Conservation (phyloP, 2,797 vertebrate species). For the Halcyon badia region DNA sequence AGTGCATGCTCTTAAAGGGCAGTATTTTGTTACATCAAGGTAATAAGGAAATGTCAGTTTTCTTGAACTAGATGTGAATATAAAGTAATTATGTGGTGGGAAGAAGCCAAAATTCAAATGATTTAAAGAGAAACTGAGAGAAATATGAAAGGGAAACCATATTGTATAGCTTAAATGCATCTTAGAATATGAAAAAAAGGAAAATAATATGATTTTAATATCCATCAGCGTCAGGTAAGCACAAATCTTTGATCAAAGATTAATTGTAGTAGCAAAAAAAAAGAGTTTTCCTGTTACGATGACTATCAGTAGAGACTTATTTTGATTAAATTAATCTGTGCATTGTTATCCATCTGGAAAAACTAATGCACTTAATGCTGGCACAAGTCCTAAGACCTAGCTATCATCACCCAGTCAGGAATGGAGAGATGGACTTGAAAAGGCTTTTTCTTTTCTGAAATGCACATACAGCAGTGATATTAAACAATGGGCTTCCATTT, state of each 20-base stretch:
- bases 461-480: background rate
- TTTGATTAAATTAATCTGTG: background rate
- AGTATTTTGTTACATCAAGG: background rate
- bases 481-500: background rate
- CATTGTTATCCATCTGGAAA: background rate
- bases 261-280: background rate
- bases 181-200: background rate
- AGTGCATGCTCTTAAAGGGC: background rate
- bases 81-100: background rate
- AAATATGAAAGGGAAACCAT: background rate
- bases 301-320: background rate
- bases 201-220: background rate
- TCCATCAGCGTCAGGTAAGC: background rate
- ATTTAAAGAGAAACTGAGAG: background rate
- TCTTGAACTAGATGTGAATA: background rate
- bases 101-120: background rate
- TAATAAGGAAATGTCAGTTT: background rate
- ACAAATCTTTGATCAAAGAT: background rate
- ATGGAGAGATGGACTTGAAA: background rate
- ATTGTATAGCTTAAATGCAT: background rate
- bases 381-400: background rate
- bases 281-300: rapidly evolving
- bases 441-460: rapidly evolving
- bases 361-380: background rate
- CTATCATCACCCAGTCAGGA: background rate